phyloP scores from a whole-genome alignment of 2,797 vertebrate species.

The Melanotaenia parkinsoni region DNA sequence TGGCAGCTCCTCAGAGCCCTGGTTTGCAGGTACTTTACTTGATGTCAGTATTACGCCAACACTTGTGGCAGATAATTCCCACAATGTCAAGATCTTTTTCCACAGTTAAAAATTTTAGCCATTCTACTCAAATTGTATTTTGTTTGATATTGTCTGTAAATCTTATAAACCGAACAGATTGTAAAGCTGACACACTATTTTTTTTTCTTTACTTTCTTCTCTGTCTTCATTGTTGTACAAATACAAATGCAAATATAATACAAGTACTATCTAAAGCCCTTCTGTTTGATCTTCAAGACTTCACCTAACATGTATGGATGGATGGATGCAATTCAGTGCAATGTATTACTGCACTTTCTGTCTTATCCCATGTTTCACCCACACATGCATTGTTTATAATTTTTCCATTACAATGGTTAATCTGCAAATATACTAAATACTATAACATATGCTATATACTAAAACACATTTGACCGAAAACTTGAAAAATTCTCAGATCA shows the following conservation, averaged over 20 bases:
- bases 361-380: not conserved
- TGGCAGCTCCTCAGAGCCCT: conserved; percentile 63
- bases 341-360: too few relatives aligned
- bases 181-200: too few relatives aligned
- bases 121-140: not conserved
- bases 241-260: too few relatives aligned
- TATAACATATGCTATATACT: not conserved
- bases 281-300: too few relatives aligned
- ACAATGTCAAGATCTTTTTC: conserved; percentile 8
- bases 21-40: conserved; percentile 52
- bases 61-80: conserved; percentile 16
- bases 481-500: too few relatives aligned
- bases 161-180: not conserved
- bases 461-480: not conserved
- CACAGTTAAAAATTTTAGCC: not conserved
- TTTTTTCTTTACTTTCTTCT: too few relatives aligned
- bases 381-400: not conserved
- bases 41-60: conserved; percentile 39
- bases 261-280: too few relatives aligned
- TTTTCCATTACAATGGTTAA: too few relatives aligned
- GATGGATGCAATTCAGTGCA: too few relatives aligned
- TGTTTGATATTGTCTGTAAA: not conserved
- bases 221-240: too few relatives aligned
- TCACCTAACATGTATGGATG: too few relatives aligned
- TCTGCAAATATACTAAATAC: too few relatives aligned